Conservation (phyloP, 2,797 vertebrate genomes). For the Pseudochirops corinnae region DNA sequence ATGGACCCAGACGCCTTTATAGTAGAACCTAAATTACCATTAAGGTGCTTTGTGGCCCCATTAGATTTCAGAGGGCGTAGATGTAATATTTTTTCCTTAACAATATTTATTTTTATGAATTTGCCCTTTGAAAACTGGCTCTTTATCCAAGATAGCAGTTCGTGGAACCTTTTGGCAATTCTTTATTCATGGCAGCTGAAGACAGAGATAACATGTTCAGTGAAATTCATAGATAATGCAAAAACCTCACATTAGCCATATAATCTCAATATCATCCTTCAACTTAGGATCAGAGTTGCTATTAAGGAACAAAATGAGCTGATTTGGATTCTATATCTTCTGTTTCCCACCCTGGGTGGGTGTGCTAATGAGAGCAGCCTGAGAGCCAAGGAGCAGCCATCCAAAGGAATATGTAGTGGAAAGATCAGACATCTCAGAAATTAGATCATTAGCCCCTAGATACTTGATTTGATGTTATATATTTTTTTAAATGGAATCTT, state of each 20-base stretch:
- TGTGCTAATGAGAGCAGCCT: background rate
- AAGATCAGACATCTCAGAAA: constrained; percentile 25
- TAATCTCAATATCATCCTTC: background rate
- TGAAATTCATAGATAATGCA: background rate
- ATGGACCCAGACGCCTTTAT: background rate
- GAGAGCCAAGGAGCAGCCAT: background rate
- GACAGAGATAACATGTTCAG: background rate
- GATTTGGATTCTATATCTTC: background rate
- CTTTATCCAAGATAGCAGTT: background rate
- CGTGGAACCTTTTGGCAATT: background rate
- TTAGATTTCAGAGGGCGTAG: background rate
- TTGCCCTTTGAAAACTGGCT: background rate
- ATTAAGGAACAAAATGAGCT: background rate
- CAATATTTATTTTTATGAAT: background rate
- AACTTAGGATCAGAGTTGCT: background rate
- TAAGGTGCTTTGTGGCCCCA: background rate
- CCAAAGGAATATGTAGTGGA: constrained; percentile 9
- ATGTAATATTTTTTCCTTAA: background rate
- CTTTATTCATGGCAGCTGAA: background rate
- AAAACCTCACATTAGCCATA: background rate
- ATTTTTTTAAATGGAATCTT: constrained; percentile 35
- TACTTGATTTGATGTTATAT: constrained; percentile 6
- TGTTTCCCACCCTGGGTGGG: background rate
- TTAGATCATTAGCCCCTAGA: background rate
- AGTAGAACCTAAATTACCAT: background rate